These are phyloP conservation scores for Zaprionus ghesquierei DNA, from an alignment of 1,140 invertebrate genomes.

Conservation along the genomic window DNA sequence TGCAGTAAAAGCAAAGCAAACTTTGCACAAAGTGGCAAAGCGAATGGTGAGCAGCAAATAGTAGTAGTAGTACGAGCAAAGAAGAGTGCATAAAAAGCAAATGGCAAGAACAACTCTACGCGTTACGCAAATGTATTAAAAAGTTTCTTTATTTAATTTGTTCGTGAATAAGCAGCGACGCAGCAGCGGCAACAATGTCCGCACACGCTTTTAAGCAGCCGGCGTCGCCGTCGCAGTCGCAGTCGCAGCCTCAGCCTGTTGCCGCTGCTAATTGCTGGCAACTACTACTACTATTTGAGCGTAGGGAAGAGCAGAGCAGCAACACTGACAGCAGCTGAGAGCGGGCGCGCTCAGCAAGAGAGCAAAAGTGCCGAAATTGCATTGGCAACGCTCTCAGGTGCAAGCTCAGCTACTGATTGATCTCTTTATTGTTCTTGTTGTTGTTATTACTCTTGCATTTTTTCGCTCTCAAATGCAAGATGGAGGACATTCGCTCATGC, in stretches of 20 bases:
- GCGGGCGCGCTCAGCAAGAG: neutral
- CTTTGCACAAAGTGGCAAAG: constrained; percentile 57
- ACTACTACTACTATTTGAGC: constrained; percentile 47
- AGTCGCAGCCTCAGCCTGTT: neutral
- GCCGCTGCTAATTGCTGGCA: constrained; percentile 57
- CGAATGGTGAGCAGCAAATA: constrained; percentile 6
- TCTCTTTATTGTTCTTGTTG: neutral
- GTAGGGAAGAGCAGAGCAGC: neutral
- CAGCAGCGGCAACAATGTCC: constrained; percentile 7
- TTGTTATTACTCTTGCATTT: too few relatives aligned
- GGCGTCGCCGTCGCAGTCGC: constrained; percentile 18
- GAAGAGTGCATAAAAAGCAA: constrained; percentile 1
- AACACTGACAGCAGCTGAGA: neutral
- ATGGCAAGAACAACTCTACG: constrained; percentile 14
- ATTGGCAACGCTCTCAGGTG: neutral
- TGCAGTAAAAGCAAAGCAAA: constrained; percentile 64
- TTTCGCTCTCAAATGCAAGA: too few relatives aligned
- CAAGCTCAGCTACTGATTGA: neutral
- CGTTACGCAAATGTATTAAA: constrained; percentile 72
- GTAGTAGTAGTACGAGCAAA: neutral
- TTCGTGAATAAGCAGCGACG: constrained; percentile 47
- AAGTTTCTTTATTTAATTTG: constrained; percentile 77
- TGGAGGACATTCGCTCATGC: neutral
- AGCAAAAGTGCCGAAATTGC: neutral
- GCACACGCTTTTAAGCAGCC: constrained; percentile 35